phyloP scores from a whole-genome alignment of 2,888 invertebrate genomes.

The Callimorpha dominula region DNA sequence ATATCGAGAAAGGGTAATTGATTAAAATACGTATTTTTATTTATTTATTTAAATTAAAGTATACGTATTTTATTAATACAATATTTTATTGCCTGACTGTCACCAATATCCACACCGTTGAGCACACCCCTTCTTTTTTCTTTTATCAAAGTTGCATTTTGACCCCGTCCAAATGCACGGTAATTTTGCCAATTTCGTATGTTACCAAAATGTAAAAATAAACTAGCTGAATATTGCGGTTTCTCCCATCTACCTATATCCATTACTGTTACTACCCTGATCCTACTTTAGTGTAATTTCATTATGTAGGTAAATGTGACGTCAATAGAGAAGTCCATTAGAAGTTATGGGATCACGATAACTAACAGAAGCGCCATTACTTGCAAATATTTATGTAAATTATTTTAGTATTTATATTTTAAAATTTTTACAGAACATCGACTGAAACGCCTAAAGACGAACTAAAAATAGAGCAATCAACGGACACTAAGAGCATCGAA shows the following conservation, averaged over 20 bases:
- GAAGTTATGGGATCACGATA: neutral
- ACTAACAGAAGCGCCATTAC: neutral
- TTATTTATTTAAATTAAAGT: too few species aligned
- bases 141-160: constrained; percentile 8
- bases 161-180: too few species aligned
- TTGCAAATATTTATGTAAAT: neutral
- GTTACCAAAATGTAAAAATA: too few species aligned
- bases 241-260: too few species aligned
- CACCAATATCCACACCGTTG: constrained; percentile 66
- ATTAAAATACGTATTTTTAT: too few species aligned
- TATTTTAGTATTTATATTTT: neutral
- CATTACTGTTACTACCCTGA: too few species aligned
- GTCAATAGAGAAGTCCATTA: neutral
- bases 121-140: too few species aligned
- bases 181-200: too few species aligned
- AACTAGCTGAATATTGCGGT: too few species aligned
- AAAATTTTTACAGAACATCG: constrained; percentile 47
- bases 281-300: too few species aligned
- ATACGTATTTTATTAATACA: too few species aligned
- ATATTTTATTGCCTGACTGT: constrained; percentile 21
- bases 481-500: constrained; percentile 79
- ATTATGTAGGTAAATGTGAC: neutral
- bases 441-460: constrained; percentile 50
- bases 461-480: constrained; percentile 71
- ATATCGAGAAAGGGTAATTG: constrained; percentile 63